phyloP scores from a whole-genome alignment of 2,888 invertebrate genomes.

The Onchidella celtica region DNA sequence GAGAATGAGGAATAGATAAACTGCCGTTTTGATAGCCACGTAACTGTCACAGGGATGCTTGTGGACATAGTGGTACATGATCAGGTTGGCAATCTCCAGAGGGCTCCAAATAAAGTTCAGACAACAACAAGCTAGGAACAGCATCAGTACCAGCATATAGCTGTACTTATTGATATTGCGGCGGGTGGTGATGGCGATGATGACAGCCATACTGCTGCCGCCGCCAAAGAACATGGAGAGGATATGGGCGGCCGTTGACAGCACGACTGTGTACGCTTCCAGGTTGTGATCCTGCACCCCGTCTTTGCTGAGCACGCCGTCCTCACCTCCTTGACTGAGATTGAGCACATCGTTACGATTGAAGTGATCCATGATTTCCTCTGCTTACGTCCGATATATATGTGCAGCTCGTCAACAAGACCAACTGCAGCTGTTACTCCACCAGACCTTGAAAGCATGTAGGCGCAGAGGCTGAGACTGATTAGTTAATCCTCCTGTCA shows the following conservation, averaged over 20 bases:
- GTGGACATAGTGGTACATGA: constrained; percentile 53
- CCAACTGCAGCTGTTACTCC: too few relatives aligned
- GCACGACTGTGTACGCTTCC: constrained; percentile 69
- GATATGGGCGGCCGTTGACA: constrained; percentile 66
- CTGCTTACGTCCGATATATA: too few relatives aligned
- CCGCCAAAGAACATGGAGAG: constrained; percentile 68
- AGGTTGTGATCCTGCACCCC: constrained; percentile 31
- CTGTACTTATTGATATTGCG: constrained; percentile 62
- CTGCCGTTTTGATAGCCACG: constrained; percentile 61
- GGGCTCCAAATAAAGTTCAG: constrained; percentile 71
- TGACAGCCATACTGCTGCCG: constrained; percentile 65
- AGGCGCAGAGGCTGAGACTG: too few relatives aligned
- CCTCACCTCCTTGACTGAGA: neutral
- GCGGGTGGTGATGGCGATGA: constrained; percentile 64
- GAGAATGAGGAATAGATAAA: constrained; percentile 63
- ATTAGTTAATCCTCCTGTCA: too few relatives aligned
- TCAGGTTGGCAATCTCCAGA: constrained; percentile 66
- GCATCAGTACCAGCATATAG: constrained; percentile 62
- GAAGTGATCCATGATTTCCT: neutral
- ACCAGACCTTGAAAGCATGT: too few relatives aligned
- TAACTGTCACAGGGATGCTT: constrained; percentile 54
- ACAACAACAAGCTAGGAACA: constrained; percentile 64
- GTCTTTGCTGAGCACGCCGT: neutral
- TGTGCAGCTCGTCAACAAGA: too few relatives aligned
- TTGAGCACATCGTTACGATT: constrained; percentile 5